Percentiles rank a stretch among this genome's conserved stretches.
phyloP scores from a whole-genome alignment of 2,797 vertebrate genomes.

The Paguma larvata region DNA sequence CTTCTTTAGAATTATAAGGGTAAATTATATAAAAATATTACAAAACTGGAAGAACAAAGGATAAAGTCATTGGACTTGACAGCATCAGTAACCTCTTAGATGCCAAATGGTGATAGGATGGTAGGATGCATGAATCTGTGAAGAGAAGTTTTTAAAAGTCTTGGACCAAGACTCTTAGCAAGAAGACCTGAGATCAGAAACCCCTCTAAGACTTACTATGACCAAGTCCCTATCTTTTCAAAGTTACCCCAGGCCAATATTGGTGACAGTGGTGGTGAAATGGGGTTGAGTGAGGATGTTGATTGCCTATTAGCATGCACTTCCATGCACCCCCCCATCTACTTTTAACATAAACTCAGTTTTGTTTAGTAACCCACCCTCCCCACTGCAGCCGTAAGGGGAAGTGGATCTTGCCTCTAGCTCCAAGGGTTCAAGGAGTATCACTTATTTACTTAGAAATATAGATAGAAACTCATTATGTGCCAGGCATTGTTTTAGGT shows the following conservation, averaged over 20 bases:
- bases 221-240: not conserved
- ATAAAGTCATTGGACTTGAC: not conserved
- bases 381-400: not conserved
- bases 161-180: not conserved
- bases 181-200: constrained; percentile 17
- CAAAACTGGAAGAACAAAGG: not conserved
- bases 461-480: not conserved
- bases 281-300: not conserved
- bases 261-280: not conserved
- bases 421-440: not conserved
- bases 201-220: not conserved
- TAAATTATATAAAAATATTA: not conserved
- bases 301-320: not conserved
- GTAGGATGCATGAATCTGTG: not conserved
- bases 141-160: not conserved
- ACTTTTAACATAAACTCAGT: not conserved
- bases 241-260: not conserved
- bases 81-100: not conserved
- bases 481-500: not conserved
- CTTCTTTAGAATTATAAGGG: constrained; percentile 13
- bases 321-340: not conserved
- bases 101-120: not conserved
- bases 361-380: not conserved
- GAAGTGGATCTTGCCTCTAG: not conserved
- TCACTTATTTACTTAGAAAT: constrained; percentile 33